Evolutionary conservation across 2,113 vertebrate genomes (phyloP), one percentile per base, ranked within the genome.

Genomic region (Pygathrix nemaeus): DNA sequence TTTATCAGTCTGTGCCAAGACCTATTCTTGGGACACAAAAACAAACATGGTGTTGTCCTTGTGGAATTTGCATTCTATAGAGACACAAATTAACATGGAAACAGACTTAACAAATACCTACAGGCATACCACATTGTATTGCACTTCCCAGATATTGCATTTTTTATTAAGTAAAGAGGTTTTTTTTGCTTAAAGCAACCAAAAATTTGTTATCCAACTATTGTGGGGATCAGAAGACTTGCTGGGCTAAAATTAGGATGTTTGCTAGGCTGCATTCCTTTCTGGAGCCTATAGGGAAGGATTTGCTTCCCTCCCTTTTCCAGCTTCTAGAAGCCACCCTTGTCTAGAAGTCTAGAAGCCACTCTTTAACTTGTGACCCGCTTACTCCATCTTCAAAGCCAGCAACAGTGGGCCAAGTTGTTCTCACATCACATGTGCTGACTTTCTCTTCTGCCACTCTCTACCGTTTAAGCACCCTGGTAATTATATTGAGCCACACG

Each of bases 21-120:
- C 68, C 43, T 96, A 88, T 61, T 6, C 57, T 96, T 92, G 32
- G 48, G 16, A 70, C 13, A 88, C 11, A 93, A 88, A 86, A 61
- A 95, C n/a, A 93, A 3, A 73, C 11, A 75, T 32, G 12, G 17
- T 79, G 89, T 21, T 97, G 30, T 68, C 30, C 27, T 66, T 12
- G 3, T 52, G 61, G 27, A 97, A 93, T 80, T 94, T 64, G 89
- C 2, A 64, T 73, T 88, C 30, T 73, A 92, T 64, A 92, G 86
- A 96, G 61, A 72, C 5, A 93, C 23, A 83, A 96, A 84, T 88
- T 40, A 94, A 84, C 81, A 94, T n/a, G 83, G 35, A 96, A 95
- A 88, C 13, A 91, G 38, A 73, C 14, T 89, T 85, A 90, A 30
- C 75, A 81, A 76, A 57, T 88, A 25, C 68, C 20, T 82, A n/a